A percentile compares a stretch with the other conserved stretches of the same genome.
phyloP scores from a whole-genome alignment of 2,113 vertebrate genomes.

The Spea multiplicata region DNA sequence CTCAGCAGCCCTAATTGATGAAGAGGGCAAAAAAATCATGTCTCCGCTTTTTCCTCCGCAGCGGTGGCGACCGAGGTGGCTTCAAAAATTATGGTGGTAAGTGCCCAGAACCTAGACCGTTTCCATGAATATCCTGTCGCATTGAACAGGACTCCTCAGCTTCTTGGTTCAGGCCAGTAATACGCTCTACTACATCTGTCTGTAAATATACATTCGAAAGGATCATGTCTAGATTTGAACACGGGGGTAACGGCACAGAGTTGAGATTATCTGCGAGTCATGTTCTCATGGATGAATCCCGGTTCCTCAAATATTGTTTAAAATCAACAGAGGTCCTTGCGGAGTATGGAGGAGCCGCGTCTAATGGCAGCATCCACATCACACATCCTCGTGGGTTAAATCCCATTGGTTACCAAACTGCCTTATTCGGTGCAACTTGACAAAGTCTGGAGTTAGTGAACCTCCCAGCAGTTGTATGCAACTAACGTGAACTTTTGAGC shows the following conservation, averaged over 20 bases:
- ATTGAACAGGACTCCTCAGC: conserved; percentile 85
- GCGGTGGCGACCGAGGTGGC: conserved; percentile 99
- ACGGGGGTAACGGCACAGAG: conserved; percentile 10
- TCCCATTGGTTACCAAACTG: too few relatives aligned
- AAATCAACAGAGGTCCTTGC: not conserved
- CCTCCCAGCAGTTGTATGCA: too few relatives aligned
- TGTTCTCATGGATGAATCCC: conserved; percentile 57
- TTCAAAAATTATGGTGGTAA: conserved; percentile 99
- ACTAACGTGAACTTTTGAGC: too few relatives aligned
- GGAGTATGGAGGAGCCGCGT: not conserved
- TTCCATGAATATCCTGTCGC: conserved; percentile 88
- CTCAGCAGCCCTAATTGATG: conserved; percentile 30
- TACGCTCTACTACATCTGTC: conserved; percentile 21
- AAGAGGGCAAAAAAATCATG: conserved; percentile 83
- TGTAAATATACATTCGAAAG: conserved; percentile 49
- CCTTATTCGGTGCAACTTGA: too few relatives aligned
- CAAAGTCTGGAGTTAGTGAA: too few relatives aligned
- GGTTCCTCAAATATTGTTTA: conserved; percentile 4
- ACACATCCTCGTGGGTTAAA: not conserved
- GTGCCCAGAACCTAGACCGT: conserved; percentile 97
- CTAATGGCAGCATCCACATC: not conserved
- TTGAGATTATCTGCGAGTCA: not conserved
- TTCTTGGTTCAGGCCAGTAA: conserved; percentile 64
- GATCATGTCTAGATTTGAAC: conserved; percentile 52
- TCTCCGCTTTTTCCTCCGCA: conserved; percentile 99